phyloP scores from a whole-genome alignment of 2,113 vertebrate genomes.

The Mustelus asterias region DNA sequence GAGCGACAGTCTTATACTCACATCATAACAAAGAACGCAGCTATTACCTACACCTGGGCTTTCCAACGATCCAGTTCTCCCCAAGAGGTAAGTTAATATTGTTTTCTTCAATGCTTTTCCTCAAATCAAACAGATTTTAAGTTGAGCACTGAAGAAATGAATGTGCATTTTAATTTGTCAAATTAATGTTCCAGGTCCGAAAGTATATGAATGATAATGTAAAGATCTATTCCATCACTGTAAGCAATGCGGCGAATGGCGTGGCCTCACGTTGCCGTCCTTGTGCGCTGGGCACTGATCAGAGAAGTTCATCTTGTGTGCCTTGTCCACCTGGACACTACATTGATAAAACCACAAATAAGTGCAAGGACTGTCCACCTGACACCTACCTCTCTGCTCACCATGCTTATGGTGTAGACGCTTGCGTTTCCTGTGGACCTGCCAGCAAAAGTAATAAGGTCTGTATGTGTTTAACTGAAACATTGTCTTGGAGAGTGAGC shows the following conservation, averaged over 20 bases:
- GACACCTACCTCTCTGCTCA: constrained; percentile 79
- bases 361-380: constrained; percentile 75
- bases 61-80: constrained; percentile 89
- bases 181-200: constrained; percentile 63
- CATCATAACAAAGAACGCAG: constrained; percentile 80
- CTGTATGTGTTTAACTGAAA: neutral
- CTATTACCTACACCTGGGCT: constrained; percentile 91
- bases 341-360: constrained; percentile 74
- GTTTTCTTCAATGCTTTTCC: constrained; percentile 7
- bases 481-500: neutral
- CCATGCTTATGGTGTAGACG: constrained; percentile 67
- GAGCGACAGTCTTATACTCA: constrained; percentile 83
- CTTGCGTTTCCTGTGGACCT: constrained; percentile 81
- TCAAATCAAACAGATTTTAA: neutral
- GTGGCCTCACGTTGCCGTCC: constrained; percentile 76
- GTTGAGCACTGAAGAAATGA: neutral
- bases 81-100: constrained; percentile 68
- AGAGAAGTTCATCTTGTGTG: constrained; percentile 74
- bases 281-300: constrained; percentile 74
- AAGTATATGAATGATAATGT: constrained; percentile 74
- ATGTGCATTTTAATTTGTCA: neutral
- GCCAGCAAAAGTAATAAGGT: constrained; percentile 81
- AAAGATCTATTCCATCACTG: constrained; percentile 82
- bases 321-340: constrained; percentile 86
- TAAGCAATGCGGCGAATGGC: constrained; percentile 79